Evolutionary conservation across 2,888 invertebrate species (phyloP).

Genomic region (Ditylenchus weischeri): DNA sequence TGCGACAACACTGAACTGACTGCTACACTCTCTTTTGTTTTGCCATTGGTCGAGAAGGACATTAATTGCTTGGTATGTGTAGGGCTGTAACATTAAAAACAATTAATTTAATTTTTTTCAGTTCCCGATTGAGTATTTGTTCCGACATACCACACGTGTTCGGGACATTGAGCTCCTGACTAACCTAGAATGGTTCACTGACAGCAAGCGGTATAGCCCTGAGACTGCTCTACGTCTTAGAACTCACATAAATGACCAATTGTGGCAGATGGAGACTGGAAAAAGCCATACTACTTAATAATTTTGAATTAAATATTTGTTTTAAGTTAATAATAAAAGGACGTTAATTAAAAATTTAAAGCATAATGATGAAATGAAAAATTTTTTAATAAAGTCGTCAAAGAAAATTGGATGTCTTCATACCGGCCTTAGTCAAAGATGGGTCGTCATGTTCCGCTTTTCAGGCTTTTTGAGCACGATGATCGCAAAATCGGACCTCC

Average conservation of each 20-base stretch:
- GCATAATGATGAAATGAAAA: too few relatives aligned
- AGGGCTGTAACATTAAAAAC: too few relatives aligned
- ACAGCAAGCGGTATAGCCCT: conserved; percentile 27
- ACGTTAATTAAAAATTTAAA: too few relatives aligned
- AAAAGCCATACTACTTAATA: too few relatives aligned
- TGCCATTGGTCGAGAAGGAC: conserved; percentile 36
- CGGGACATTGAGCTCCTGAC: conserved; percentile 39
- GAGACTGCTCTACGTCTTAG: conserved; percentile 34
- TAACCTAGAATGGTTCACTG: conserved; percentile 36
- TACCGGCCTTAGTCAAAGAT: too few relatives aligned
- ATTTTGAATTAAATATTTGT: too few relatives aligned
- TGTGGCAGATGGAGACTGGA: conserved; percentile 37
- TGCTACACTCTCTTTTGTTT: conserved; percentile 31
- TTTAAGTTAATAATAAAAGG: too few relatives aligned
- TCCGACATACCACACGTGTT: conserved; percentile 35
- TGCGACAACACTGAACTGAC: conserved; percentile 31
- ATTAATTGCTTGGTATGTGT: conserved; percentile 38
- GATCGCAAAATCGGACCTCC: too few relatives aligned
- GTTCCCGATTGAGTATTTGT: conserved; percentile 39
- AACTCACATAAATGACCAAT: conserved; percentile 31
- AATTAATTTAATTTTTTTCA: background rate
- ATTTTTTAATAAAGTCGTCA: too few relatives aligned
- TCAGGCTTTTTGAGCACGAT: too few relatives aligned
- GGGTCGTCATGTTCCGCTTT: too few relatives aligned
- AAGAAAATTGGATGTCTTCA: too few relatives aligned